phyloP scores from a whole-genome alignment of 2,113 vertebrate genomes.

The Myiopsitta monachus region DNA sequence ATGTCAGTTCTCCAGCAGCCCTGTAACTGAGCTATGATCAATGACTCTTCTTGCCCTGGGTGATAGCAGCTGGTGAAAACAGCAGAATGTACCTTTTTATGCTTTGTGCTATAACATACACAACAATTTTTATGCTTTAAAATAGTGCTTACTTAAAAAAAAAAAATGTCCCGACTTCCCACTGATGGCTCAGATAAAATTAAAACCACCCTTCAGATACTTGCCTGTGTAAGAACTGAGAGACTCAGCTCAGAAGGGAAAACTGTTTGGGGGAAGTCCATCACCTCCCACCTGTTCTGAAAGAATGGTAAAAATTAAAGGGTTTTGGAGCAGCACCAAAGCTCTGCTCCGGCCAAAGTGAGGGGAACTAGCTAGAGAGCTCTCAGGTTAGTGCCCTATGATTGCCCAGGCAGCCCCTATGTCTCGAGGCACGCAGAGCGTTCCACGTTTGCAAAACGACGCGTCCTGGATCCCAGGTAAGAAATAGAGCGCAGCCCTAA shows the following conservation, averaged over 20 bases:
- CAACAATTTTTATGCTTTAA: not conserved
- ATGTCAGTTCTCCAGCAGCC: not conserved
- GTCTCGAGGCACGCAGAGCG: not conserved
- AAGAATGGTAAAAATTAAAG: not conserved
- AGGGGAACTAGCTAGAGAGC: not conserved
- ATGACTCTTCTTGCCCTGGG: not conserved
- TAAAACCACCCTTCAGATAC: not conserved
- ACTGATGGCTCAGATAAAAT: not conserved
- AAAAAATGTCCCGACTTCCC: not conserved
- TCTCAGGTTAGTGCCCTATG: accelerated
- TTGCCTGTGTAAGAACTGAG: not conserved
- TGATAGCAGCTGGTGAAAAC: not conserved
- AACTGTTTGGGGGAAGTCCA: not conserved
- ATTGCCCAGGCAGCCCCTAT: accelerated
- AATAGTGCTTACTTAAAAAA: not conserved
- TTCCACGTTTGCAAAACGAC: not conserved
- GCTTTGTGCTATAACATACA: not conserved
- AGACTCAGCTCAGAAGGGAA: not conserved
- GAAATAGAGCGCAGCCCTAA: not conserved
- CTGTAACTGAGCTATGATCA: conserved; percentile 24
- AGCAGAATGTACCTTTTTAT: not conserved
- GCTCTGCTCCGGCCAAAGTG: not conserved
- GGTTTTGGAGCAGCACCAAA: not conserved
- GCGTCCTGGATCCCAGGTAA: accelerated
- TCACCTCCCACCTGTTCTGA: not conserved